Conservation (phyloP, 2,888 invertebrate genomes). For the Trypoxylon attenuatum region DNA sequence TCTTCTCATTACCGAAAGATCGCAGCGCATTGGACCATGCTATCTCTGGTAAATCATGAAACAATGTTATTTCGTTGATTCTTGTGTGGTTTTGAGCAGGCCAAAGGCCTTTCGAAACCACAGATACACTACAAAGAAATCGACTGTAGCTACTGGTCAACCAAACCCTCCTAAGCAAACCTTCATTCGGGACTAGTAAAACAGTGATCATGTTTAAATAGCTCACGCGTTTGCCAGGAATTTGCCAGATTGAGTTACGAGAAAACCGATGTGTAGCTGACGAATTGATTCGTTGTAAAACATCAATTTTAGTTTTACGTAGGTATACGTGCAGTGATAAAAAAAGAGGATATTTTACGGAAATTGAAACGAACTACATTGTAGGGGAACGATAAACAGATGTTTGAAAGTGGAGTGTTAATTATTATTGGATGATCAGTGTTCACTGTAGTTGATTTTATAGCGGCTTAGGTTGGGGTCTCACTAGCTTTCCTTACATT, state of each 20-base stretch:
- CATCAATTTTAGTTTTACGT: too few species aligned
- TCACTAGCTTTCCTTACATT: background rate
- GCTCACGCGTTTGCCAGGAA: slow-evolving; percentile 14
- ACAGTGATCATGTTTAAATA: slow-evolving; percentile 32
- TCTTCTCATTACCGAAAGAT: background rate
- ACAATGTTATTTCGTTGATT: background rate
- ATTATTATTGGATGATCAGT: too few species aligned
- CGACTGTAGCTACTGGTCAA: slow-evolving; percentile 34
- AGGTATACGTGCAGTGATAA: too few species aligned
- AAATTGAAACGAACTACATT: too few species aligned
- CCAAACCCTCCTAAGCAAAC: slow-evolving; percentile 52
- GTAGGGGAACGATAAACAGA: too few species aligned
- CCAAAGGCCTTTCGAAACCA: slow-evolving; percentile 7
- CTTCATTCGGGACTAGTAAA: slow-evolving; percentile 19
- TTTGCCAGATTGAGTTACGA: too few species aligned
- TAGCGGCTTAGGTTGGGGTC: too few species aligned
- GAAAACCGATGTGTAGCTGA: too few species aligned
- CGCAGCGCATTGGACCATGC: background rate
- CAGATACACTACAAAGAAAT: slow-evolving; percentile 39
- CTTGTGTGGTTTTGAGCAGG: background rate
- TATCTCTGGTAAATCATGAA: background rate
- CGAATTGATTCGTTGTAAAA: too few species aligned
- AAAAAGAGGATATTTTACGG: too few species aligned
- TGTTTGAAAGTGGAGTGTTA: too few species aligned
- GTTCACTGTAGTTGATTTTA: too few species aligned